phyloP scores from a whole-genome alignment of 2,113 vertebrate genomes.

The Thamnophis sirtalis region DNA sequence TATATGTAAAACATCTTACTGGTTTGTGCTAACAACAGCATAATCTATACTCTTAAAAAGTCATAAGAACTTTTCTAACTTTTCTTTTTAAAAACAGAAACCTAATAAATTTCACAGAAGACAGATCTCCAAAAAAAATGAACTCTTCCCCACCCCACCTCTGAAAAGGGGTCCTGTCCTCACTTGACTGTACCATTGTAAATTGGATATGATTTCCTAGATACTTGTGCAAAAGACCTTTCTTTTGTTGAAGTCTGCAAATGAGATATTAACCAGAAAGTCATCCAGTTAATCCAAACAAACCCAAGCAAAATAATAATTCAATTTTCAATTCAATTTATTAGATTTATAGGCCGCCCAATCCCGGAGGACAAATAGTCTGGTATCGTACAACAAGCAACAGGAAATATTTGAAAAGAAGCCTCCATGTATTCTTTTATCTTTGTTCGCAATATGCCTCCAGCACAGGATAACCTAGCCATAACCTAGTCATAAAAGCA shows the following conservation, averaged over 20 bases:
- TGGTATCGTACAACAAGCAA: too few relatives aligned
- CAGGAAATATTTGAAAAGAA: neutral
- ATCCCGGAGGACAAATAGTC: neutral
- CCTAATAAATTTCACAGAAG: neutral
- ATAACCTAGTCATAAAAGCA: neutral
- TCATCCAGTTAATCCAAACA: neutral
- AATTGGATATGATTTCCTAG: neutral
- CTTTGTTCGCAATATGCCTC: neutral
- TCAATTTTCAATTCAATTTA: too few relatives aligned
- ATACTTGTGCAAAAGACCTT: neutral
- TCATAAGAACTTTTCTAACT: neutral
- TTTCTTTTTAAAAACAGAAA: neutral
- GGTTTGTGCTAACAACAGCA: neutral
- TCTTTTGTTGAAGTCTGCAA: neutral
- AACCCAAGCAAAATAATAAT: neutral
- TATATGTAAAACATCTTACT: neutral
- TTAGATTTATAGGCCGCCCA: too few relatives aligned
- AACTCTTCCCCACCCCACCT: neutral
- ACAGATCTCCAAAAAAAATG: neutral
- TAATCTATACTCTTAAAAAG: neutral
- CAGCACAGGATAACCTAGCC: neutral
- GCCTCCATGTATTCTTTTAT: neutral
- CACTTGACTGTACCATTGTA: neutral
- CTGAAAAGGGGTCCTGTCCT: neutral
- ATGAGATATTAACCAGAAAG: neutral